Conservation (phyloP, 2,888 invertebrate species). For the Parnassius glacialis region DNA sequence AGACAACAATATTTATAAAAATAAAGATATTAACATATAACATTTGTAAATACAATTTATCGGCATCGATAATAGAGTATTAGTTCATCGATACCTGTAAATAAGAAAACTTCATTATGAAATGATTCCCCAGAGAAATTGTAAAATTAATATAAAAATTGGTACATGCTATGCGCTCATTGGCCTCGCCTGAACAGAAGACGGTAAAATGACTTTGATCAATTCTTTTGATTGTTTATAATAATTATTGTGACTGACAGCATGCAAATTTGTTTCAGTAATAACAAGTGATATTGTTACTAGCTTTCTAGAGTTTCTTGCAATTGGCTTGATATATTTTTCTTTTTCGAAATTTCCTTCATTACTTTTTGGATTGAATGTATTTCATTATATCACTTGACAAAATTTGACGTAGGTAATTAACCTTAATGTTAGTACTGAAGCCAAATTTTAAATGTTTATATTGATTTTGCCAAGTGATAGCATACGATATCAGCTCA, state of each 20-base stretch:
- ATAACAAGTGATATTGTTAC: conserved; percentile 55
- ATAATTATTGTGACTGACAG: conserved; percentile 77
- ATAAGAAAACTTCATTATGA: too few relatives aligned
- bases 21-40: too few relatives aligned
- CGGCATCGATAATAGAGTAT: too few relatives aligned
- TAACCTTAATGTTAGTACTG: conserved; percentile 26
- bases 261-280: conserved; percentile 64
- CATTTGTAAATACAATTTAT: too few relatives aligned
- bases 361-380: conserved; percentile 31
- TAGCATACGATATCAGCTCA: conserved; percentile 26
- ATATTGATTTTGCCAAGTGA: conserved; percentile 42
- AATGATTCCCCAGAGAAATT: conserved; percentile 9
- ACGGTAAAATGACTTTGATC: conserved; percentile 72
- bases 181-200: conserved; percentile 77
- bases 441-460: neutral
- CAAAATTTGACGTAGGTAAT: conserved; percentile 37
- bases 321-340: conserved; percentile 64
- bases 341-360: conserved; percentile 64
- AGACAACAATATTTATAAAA: too few relatives aligned
- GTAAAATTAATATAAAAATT: conserved; percentile 61
- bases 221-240: conserved; percentile 58
- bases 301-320: conserved; percentile 65
- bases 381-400: conserved; percentile 39
- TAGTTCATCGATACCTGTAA: too few relatives aligned
- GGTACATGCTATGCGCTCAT: conserved; percentile 73